phyloP scores from a whole-genome alignment of 2,888 invertebrate species.

The Mylabris sibirica region DNA sequence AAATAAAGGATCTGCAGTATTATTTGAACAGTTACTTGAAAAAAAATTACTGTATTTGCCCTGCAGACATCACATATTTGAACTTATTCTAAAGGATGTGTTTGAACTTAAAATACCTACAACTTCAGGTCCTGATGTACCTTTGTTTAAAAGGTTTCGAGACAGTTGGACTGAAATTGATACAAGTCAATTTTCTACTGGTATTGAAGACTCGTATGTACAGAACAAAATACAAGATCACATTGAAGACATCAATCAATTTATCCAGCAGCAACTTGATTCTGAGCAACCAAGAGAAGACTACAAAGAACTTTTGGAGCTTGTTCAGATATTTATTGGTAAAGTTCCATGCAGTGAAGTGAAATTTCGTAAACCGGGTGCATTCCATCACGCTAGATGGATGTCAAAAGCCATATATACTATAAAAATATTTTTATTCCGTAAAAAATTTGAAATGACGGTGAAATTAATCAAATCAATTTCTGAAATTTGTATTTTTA shows the following conservation, averaged over 20 bases:
- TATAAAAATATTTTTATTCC: neutral
- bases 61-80: constrained; percentile 47
- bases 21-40: constrained; percentile 40
- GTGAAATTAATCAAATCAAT: neutral
- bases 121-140: neutral
- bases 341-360: neutral
- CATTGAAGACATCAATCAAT: neutral
- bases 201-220: neutral
- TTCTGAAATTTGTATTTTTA: constrained; percentile 30
- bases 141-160: neutral
- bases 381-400: neutral
- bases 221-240: neutral
- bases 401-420: neutral
- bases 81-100: constrained; percentile 22
- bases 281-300: neutral
- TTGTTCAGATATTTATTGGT: constrained; percentile 35
- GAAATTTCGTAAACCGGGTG: constrained; percentile 37
- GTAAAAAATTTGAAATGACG: no score
- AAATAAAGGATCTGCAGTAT: constrained; percentile 37
- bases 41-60: constrained; percentile 42
- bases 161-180: neutral
- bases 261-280: neutral
- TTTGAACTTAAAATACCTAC: neutral
- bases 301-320: neutral
- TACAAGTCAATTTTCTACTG: neutral